A percentile compares a stretch with the other conserved stretches of the same genome.
phyloP scores from a whole-genome alignment of 1,140 invertebrate species.

The Camponotus vicinus region DNA sequence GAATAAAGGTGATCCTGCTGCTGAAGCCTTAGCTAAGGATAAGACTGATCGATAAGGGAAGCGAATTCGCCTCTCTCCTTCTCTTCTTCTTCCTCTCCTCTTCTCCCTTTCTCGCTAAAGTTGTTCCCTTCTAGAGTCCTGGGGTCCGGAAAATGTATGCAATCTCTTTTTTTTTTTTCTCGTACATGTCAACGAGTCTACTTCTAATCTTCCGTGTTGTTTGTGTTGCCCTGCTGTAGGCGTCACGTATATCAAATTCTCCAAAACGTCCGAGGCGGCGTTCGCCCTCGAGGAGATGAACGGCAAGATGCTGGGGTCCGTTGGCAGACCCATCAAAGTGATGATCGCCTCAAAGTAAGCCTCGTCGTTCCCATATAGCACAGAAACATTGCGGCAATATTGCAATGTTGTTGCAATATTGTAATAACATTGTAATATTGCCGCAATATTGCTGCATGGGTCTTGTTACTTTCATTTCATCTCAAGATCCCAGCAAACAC shows the following conservation, averaged over 20 bases:
- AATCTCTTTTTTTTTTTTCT: background rate
- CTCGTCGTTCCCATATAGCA: too few species aligned
- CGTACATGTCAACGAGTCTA: background rate
- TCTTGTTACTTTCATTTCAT: too few species aligned
- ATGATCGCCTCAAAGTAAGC: slow-evolving; percentile 93
- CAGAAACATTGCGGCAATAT: too few species aligned
- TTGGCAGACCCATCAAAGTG: slow-evolving; percentile 94
- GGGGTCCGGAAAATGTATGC: too few species aligned
- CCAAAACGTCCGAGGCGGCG: slow-evolving; percentile 94
- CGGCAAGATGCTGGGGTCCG: slow-evolving; percentile 91
- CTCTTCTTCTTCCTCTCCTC: background rate
- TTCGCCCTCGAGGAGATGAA: slow-evolving; percentile 95
- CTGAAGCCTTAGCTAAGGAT: background rate
- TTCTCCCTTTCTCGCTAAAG: too few species aligned
- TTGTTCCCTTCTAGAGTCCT: too few species aligned
- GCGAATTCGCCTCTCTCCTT: too few species aligned
- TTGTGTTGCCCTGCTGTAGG: slow-evolving; percentile 82
- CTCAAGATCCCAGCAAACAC: too few species aligned
- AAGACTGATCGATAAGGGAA: slow-evolving; percentile 45
- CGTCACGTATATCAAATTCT: slow-evolving; percentile 94
- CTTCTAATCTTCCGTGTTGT: slow-evolving; percentile 8
- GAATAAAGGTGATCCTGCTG: slow-evolving; percentile 90
- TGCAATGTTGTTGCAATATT: too few species aligned
- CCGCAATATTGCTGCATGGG: too few species aligned
- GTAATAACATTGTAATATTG: too few species aligned